Evolutionary conservation across 2,113 vertebrate genomes (phyloP).

Genomic region (Choloepus hoffmanni): DNA sequence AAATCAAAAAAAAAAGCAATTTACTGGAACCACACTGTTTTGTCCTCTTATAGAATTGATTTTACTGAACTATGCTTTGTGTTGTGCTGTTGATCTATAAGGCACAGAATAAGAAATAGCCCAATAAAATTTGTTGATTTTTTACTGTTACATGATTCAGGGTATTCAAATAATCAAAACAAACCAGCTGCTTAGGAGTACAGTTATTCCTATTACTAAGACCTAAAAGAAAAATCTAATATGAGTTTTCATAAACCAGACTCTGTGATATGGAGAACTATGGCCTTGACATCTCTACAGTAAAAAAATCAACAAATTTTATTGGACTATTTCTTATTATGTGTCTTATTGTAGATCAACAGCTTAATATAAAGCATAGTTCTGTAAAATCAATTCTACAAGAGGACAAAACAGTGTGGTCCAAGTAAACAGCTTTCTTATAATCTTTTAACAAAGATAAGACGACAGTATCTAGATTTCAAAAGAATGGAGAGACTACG

Average conservation of each 20-base stretch:
- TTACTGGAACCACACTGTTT: neutral
- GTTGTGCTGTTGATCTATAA: too few relatives aligned
- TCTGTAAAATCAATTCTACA: constrained; percentile 4
- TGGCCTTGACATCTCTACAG: neutral
- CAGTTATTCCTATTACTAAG: constrained; percentile 20
- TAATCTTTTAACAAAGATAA: constrained; percentile 34
- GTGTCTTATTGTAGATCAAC: neutral
- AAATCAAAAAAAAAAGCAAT: constrained; percentile 26
- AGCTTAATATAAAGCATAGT: neutral
- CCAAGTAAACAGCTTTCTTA: constrained; percentile 25
- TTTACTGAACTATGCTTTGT: too few relatives aligned
- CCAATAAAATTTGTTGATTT: too few relatives aligned
- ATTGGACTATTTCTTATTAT: constrained; percentile 28
- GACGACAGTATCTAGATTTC: neutral
- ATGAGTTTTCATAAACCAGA: neutral
- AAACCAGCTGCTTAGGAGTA: neutral
- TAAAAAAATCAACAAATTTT: constrained; percentile 36
- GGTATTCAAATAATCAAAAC: neutral
- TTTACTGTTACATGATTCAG: neutral
- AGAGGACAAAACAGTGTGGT: neutral
- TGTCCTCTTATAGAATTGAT: too few relatives aligned
- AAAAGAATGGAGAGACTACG: neutral
- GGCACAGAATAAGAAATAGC: too few relatives aligned
- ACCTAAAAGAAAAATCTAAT: constrained; percentile 32
- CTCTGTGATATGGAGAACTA: constrained; percentile 16